phyloP scores from a whole-genome alignment of 2,888 invertebrate genomes.

The Cynaeus angustus region DNA sequence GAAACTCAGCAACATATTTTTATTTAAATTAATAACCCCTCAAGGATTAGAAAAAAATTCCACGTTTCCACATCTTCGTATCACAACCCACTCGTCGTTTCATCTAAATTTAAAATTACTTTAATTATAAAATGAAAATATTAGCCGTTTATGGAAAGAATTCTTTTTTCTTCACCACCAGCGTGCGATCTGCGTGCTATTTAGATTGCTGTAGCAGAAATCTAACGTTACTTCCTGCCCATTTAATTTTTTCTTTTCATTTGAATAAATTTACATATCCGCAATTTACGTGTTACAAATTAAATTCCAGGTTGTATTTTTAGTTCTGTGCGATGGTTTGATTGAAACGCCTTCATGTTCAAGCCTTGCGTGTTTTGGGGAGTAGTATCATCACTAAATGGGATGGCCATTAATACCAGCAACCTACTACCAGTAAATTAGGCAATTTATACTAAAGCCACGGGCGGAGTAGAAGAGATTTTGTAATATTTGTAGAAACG shows the following conservation, averaged over 20 bases:
- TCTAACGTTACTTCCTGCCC: constrained; percentile 42
- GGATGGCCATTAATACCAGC: constrained; percentile 46
- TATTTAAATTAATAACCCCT: too few species aligned
- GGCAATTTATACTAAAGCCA: constrained; percentile 42
- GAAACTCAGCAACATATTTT: too few species aligned
- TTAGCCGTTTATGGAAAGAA: constrained; percentile 1
- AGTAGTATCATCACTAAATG: constrained; percentile 46
- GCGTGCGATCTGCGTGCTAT: constrained; percentile 31
- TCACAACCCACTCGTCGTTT: not conserved
- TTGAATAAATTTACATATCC: constrained; percentile 48
- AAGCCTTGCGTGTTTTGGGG: constrained; percentile 44
- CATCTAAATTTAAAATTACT: constrained; percentile 2
- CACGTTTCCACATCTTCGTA: not conserved
- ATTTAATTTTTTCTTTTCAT: constrained; percentile 44
- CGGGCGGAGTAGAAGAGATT: constrained; percentile 17
- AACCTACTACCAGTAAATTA: constrained; percentile 47
- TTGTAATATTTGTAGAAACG: not conserved
- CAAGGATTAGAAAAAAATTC: too few species aligned
- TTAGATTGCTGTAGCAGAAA: constrained; percentile 39
- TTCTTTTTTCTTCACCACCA: too few species aligned
- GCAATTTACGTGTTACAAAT: constrained; percentile 44
- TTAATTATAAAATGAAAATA: constrained; percentile 17
- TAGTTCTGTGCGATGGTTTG: constrained; percentile 43
- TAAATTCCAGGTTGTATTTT: constrained; percentile 47
- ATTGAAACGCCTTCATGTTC: constrained; percentile 48